Base-by-base conservation (phyloP, 2,797 vertebrate genomes). In the Zalophus californianus region DNA sequence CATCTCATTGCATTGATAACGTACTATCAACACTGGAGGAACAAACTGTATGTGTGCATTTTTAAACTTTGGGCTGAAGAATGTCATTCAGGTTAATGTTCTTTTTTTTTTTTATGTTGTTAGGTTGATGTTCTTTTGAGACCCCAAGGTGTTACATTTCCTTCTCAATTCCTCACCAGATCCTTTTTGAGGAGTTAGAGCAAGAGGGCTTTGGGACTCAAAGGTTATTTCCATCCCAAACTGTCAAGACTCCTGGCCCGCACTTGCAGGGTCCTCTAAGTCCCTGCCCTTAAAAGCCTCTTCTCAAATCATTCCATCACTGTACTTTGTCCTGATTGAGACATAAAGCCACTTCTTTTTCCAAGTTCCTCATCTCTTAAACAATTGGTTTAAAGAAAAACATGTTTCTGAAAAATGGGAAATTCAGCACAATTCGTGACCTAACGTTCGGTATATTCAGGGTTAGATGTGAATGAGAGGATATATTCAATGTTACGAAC, bases 1-100 rank as follows among this genome's bases (percentile, higher is more conserved):
- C 83, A 68, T 96, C 94, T 96, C 79, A 91, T 95, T 77, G 87
- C 41, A 68, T 77, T 91, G 68, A 68, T 97, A 94, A 89, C 91
- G 14, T 89, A 95, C 70, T 91, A 68, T 93, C 89, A 96, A 94
- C 91, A 97, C 44, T 88, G 18, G 23, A 84, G 54, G 38, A 97
- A 93, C 50, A 96, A 96, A 64, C 52, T 29, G 7, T 80, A 52
- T 91, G 77, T 72, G 27, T 50, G 48, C 41, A 32, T 91, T 96
- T 94, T 96, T 56, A 41, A 62, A 96, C 82, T 94, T 87, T 54
- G 83, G 62, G 56, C 41, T 54, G 70, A 90, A 90, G 52, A 72
- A 38, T 73, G 6, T 86, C 92, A 86, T n/a, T 96, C 85, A 85
- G 88, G 86, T 50, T 84, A 79, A 94, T 94, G 27, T 56, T 93